Evolutionary conservation across 1,140 invertebrate species (phyloP).

Genomic region (Spodoptera litura): DNA sequence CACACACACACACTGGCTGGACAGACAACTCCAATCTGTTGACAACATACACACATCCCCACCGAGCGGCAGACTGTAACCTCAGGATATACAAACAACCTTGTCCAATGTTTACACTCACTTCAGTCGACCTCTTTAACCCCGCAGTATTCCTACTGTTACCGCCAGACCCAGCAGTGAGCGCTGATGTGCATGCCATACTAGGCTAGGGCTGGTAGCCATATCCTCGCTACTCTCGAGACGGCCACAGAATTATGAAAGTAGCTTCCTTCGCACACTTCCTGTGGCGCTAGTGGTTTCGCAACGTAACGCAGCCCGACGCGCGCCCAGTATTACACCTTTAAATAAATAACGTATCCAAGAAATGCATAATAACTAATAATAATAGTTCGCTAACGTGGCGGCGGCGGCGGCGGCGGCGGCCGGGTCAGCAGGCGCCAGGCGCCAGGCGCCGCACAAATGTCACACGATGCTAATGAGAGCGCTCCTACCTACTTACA

Average conservation of each 20-base stretch:
- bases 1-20: no score
- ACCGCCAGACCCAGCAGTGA: no score
- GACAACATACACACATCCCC: no score
- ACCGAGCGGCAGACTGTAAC: no score
- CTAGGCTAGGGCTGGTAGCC: background rate
- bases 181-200: no score
- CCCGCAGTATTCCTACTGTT: no score
- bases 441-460: background rate
- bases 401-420: background rate
- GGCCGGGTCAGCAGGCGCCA: background rate
- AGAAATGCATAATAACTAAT: conserved; percentile 9
- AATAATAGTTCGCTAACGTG: conserved; percentile 18
- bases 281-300: background rate
- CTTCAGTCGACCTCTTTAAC: no score
- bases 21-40: no score
- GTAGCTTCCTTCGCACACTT: background rate
- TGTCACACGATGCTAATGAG: conserved; percentile 30
- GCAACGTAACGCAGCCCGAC: no score
- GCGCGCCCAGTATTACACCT: background rate
- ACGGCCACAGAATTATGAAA: background rate
- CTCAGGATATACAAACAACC: no score
- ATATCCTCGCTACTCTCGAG: background rate
- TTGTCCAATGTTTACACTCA: no score
- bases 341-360: background rate
- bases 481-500: background rate